Evolutionary conservation across 64 coral and sea anemone genomes (phyloP).

Genomic region (Trachythela sp.): DNA sequence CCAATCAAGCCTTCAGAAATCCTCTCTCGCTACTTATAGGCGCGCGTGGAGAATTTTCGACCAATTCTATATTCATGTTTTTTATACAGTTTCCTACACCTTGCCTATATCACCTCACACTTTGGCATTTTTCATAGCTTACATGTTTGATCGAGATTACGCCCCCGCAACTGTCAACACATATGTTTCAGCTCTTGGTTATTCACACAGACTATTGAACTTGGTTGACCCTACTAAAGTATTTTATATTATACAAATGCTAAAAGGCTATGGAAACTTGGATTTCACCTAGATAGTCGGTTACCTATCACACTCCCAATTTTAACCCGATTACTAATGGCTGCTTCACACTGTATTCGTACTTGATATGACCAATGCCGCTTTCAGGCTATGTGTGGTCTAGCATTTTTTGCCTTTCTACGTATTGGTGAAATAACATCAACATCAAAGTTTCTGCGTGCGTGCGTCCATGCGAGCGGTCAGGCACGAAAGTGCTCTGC

Average conservation of each 20-base stretch:
- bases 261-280: slow-evolving; percentile 30
- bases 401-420: too few relatives aligned
- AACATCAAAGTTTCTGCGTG: too few relatives aligned
- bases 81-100: neutral
- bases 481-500: too few relatives aligned
- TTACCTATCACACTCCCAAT: slow-evolving; percentile 23
- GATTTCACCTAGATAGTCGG: neutral
- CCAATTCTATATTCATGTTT: neutral
- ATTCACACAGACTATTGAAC: neutral
- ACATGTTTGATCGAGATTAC: neutral
- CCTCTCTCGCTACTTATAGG: neutral
- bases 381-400: neutral
- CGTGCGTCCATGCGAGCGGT: too few relatives aligned
- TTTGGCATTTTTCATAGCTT: neutral
- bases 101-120: too few relatives aligned
- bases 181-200: neutral
- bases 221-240: neutral
- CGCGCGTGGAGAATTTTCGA: neutral
- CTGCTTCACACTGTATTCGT: neutral
- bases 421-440: too few relatives aligned
- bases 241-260: slow-evolving; percentile 28
- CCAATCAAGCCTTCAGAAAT: neutral
- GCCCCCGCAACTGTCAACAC: neutral
- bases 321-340: neutral
- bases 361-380: neutral